A percentile compares a stretch with the other conserved stretches of the same genome.
phyloP scores from a whole-genome alignment of 2,797 vertebrate species.

The Chelmon rostratus region DNA sequence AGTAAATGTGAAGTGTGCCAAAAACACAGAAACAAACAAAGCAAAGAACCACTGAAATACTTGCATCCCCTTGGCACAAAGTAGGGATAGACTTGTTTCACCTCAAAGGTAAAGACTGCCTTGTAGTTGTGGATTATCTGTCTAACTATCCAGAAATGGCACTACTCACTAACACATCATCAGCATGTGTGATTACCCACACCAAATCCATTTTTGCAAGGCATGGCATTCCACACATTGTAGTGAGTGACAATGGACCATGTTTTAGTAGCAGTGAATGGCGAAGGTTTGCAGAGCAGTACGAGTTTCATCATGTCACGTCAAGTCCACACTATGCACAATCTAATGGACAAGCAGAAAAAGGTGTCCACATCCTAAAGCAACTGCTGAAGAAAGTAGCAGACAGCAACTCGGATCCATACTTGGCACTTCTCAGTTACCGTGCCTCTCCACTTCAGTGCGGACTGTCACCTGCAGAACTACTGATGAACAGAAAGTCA shows the following conservation, averaged over 20 bases:
- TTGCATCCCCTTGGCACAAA: conserved; percentile 47
- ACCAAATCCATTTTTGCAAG: conserved; percentile 51
- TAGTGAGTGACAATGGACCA: conserved; percentile 56
- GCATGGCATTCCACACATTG: conserved; percentile 37
- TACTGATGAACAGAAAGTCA: conserved; percentile 40
- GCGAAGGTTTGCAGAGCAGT: conserved; percentile 45
- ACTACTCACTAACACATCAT: conserved; percentile 15
- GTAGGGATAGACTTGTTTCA: conserved; percentile 57
- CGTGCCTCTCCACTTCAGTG: conserved; percentile 40
- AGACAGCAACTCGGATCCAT: conserved; percentile 43
- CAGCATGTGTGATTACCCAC: conserved; percentile 43
- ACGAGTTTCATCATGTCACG: conserved; percentile 56
- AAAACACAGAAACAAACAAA: conserved; percentile 28
- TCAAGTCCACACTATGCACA: conserved; percentile 49
- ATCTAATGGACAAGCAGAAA: conserved; percentile 53
- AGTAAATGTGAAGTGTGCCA: conserved; percentile 39
- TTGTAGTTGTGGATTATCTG: conserved; percentile 44
- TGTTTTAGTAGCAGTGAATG: conserved; percentile 56
- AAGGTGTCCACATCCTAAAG: conserved; percentile 55
- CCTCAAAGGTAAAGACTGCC: conserved; percentile 38
- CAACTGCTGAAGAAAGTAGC: conserved; percentile 43
- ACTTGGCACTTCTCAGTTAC: conserved; percentile 45
- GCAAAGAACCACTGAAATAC: conserved; percentile 46
- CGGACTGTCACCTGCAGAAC: conserved; percentile 37
- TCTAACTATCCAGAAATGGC: conserved; percentile 58